Percentiles rank a stretch among this genome's conserved stretches.
phyloP scores from a whole-genome alignment of 2,113 vertebrate species.

The Otis tarda region DNA sequence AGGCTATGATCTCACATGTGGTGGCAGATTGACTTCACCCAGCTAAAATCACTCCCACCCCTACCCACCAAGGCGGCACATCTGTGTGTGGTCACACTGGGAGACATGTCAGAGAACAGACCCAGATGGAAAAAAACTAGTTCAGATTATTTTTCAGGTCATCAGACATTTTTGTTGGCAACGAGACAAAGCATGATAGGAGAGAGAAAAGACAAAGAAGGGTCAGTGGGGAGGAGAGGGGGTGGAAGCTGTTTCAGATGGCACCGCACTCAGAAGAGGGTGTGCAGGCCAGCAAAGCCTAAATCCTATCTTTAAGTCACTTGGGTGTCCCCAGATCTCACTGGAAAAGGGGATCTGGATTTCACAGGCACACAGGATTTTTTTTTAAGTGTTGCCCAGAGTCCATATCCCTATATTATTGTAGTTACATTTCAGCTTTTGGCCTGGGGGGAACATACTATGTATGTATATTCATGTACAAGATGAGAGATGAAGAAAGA shows the following conservation, averaged over 20 bases:
- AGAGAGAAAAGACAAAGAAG: neutral
- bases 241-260: neutral
- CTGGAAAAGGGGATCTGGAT: neutral
- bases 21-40: neutral
- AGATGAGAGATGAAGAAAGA: neutral
- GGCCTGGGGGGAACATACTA: too few relatives aligned
- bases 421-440: neutral
- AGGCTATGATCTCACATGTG: accelerated
- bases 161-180: neutral
- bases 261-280: neutral
- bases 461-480: neutral
- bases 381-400: neutral
- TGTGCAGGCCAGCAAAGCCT: neutral
- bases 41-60: neutral
- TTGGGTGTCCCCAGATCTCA: neutral
- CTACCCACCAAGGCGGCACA: accelerated
- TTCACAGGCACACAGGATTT: neutral
- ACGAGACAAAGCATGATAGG: neutral
- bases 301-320: neutral
- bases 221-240: accelerated
- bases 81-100: neutral
- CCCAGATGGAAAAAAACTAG: neutral
- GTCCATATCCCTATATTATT: neutral
- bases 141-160: neutral
- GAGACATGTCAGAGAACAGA: neutral